Conservation (phyloP, 2,888 invertebrate genomes). For the Galeruca laticollis region DNA sequence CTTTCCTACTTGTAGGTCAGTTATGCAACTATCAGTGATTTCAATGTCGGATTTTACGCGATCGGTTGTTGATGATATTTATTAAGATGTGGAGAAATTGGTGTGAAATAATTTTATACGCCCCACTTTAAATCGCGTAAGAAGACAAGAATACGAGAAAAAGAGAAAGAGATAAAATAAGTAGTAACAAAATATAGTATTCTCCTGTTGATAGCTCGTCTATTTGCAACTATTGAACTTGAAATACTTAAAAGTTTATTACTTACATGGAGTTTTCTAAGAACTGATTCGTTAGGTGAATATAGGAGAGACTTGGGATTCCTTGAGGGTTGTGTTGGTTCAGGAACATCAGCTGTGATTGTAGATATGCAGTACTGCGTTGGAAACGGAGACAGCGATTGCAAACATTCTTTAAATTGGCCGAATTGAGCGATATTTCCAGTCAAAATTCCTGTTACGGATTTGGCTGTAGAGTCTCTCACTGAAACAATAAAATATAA, state of each 20-base stretch:
- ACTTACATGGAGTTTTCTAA: conserved; percentile 63
- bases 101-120: background rate
- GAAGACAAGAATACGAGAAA: too few relatives aligned
- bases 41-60: conserved; percentile 45
- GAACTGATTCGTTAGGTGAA: conserved; percentile 56
- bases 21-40: conserved; percentile 45
- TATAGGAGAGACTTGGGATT: conserved; percentile 57
- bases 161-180: too few relatives aligned
- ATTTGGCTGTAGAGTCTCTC: conserved; percentile 73
- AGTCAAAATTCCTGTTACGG: conserved; percentile 70
- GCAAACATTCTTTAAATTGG: conserved; percentile 72
- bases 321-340: conserved; percentile 49
- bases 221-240: background rate
- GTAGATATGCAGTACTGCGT: conserved; percentile 62
- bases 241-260: background rate
- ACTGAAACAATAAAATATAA: conserved; percentile 61
- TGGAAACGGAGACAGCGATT: conserved; percentile 59
- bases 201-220: background rate
- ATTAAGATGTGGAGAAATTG: background rate
- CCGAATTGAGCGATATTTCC: conserved; percentile 72
- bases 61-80: conserved; percentile 8
- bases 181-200: too few relatives aligned
- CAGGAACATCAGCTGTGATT: conserved; percentile 54
- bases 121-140: too few relatives aligned
- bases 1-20: conserved; percentile 48